These are phyloP conservation scores for Pungitius pungitius DNA, from an alignment of 2,113 vertebrate species.

Conservation along the genomic window DNA sequence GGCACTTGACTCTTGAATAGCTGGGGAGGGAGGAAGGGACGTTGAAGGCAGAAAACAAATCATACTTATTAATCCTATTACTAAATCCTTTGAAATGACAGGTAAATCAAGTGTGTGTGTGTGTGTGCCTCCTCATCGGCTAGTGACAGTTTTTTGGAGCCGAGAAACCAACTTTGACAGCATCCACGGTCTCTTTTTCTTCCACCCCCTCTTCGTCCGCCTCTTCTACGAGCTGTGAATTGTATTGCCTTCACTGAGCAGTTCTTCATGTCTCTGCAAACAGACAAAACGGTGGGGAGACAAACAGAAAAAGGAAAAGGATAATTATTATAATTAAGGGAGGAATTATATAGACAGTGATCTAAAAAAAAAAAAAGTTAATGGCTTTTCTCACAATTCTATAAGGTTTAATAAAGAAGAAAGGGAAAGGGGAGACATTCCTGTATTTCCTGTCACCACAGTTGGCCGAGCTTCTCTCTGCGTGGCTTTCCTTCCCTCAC, in stretches of 20 bases:
- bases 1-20: slow-evolving; percentile 14
- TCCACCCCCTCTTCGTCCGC: slow-evolving; percentile 5
- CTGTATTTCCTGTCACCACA: slow-evolving; percentile 52
- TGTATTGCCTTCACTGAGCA: slow-evolving; percentile 29
- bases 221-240: slow-evolving; percentile 40
- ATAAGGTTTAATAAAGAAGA: slow-evolving; percentile 30
- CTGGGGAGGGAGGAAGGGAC: slow-evolving; percentile 1
- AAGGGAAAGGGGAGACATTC: slow-evolving; percentile 42
- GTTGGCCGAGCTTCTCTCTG: slow-evolving; percentile 52
- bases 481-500: slow-evolving; percentile 42
- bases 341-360: neutral
- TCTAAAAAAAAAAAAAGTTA: slow-evolving; percentile 5
- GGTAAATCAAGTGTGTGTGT: slow-evolving; percentile 26
- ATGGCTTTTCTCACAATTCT: slow-evolving; percentile 15
- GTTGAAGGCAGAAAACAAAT: slow-evolving; percentile 16
- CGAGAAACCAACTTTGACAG: slow-evolving; percentile 45
- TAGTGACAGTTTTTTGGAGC: slow-evolving; percentile 31
- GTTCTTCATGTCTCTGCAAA: slow-evolving; percentile 48
- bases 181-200: slow-evolving; percentile 20
- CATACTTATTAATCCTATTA: slow-evolving; percentile 36
- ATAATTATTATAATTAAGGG: slow-evolving; percentile 3
- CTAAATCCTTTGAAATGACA: slow-evolving; percentile 48
- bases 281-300: slow-evolving; percentile 33
- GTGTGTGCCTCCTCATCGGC: slow-evolving; percentile 26
- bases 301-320: slow-evolving; percentile 5